phyloP scores from a whole-genome alignment of 2,888 invertebrate genomes.

The Yponomeuta sedellus region DNA sequence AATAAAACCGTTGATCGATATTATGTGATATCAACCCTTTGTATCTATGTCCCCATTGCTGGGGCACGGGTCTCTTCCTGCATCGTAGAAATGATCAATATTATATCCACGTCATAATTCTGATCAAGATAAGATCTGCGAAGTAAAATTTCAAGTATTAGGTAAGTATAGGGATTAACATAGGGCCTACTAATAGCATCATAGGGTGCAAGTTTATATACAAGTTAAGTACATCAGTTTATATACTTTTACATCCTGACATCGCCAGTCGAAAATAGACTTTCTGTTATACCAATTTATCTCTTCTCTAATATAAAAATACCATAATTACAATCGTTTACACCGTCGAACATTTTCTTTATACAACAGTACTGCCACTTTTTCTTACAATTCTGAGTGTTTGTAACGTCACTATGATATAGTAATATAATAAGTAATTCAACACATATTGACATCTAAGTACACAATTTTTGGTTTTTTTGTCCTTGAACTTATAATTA shows the following conservation, averaged over 20 bases:
- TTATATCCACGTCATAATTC: not conserved
- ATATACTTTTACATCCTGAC: conserved; percentile 8
- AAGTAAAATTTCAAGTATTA: not conserved
- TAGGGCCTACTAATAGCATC: not conserved
- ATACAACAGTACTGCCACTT: not conserved
- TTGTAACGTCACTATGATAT: too few species aligned
- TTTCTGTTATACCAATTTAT: conserved; percentile 13
- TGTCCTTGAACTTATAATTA: too few species aligned
- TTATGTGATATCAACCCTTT: too few species aligned
- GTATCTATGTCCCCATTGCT: too few species aligned
- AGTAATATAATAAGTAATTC: too few species aligned
- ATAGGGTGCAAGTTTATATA: not conserved
- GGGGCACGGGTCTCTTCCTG: too few species aligned
- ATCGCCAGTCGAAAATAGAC: not conserved
- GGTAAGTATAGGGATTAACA: not conserved
- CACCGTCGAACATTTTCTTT: not conserved
- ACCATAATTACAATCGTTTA: conserved; percentile 4
- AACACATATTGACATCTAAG: too few species aligned
- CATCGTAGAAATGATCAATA: too few species aligned
- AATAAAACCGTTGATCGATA: not conserved
- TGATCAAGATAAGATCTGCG: not conserved
- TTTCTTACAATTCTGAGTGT: not conserved
- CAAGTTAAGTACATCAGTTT: not conserved
- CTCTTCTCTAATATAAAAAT: conserved; percentile 16
- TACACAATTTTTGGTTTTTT: not conserved